Evolutionary conservation across 2,113 vertebrate species (phyloP).

Genomic region (Crotalus tigris): DNA sequence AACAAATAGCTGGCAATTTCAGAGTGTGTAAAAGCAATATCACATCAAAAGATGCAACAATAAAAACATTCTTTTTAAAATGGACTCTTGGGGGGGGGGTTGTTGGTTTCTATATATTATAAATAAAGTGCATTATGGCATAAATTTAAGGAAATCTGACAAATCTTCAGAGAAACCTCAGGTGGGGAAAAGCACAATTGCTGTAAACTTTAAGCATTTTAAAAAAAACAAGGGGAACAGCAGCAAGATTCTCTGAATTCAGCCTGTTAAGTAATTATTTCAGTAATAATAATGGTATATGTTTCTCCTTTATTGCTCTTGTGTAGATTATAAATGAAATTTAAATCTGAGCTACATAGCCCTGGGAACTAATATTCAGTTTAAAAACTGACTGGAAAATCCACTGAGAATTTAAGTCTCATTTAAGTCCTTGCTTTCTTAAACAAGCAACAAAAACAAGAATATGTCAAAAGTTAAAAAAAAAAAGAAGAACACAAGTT

Average conservation of each 20-base stretch:
- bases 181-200: slow-evolving; percentile 39
- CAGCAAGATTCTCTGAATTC: slow-evolving; percentile 56
- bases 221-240: slow-evolving; percentile 55
- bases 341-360: slow-evolving; percentile 53
- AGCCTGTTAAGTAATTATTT: slow-evolving; percentile 59
- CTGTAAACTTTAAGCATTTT: slow-evolving; percentile 53
- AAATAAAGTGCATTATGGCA: slow-evolving; percentile 44
- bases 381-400: slow-evolving; percentile 54
- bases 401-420: slow-evolving; percentile 46
- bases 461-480: slow-evolving; percentile 46
- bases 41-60: slow-evolving; percentile 40
- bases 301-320: slow-evolving; percentile 67
- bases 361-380: slow-evolving; percentile 49
- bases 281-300: slow-evolving; percentile 50
- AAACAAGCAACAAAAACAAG: slow-evolving; percentile 44
- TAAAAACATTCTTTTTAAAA: slow-evolving; percentile 23
- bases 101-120: slow-evolving; percentile 13
- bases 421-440: slow-evolving; percentile 27
- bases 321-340: slow-evolving; percentile 62
- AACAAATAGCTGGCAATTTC: slow-evolving; percentile 42
- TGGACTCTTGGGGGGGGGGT: background rate
- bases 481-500: background rate
- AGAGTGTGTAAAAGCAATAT: slow-evolving; percentile 48
- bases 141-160: slow-evolving; percentile 55
- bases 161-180: slow-evolving; percentile 38